Conservation (phyloP, 2,113 vertebrate genomes). For the Mobula birostris region DNA sequence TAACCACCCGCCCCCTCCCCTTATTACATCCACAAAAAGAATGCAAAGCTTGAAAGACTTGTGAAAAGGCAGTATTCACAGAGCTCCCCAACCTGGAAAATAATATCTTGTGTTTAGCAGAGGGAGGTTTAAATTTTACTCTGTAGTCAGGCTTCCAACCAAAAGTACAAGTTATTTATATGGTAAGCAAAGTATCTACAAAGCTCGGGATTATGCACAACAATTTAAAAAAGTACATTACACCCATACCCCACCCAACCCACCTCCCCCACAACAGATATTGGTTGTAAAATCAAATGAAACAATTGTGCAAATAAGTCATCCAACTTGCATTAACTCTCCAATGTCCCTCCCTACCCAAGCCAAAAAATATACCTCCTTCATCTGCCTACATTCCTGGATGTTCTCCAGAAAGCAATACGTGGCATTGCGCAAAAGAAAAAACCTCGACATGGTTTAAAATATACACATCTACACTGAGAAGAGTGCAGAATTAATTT, state of each 20-base stretch:
- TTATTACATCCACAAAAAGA: conserved; percentile 1
- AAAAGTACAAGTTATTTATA: conserved; percentile 29
- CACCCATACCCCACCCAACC: background rate
- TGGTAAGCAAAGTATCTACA: conserved; percentile 23
- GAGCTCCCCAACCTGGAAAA: background rate
- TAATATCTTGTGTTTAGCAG: background rate
- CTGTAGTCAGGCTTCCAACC: background rate
- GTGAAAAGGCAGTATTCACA: conserved; percentile 23
- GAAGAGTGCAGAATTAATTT: conserved; percentile 17
- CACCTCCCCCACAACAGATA: background rate
- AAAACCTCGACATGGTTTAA: background rate
- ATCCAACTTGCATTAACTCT: background rate
- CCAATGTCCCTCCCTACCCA: background rate
- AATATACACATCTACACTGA: background rate
- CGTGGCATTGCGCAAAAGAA: background rate
- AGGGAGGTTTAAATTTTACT: background rate
- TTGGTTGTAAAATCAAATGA: background rate
- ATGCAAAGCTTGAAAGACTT: conserved; percentile 3
- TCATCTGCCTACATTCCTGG: conserved; percentile 12
- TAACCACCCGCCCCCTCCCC: background rate
- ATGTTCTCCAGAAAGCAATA: background rate
- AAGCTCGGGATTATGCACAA: conserved; percentile 24
- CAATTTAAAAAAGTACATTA: background rate
- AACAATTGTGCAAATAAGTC: conserved; percentile 10
- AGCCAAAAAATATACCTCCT: background rate